Conservation (phyloP, 2,797 vertebrate genomes). For the Erpetoichthys calabaricus region DNA sequence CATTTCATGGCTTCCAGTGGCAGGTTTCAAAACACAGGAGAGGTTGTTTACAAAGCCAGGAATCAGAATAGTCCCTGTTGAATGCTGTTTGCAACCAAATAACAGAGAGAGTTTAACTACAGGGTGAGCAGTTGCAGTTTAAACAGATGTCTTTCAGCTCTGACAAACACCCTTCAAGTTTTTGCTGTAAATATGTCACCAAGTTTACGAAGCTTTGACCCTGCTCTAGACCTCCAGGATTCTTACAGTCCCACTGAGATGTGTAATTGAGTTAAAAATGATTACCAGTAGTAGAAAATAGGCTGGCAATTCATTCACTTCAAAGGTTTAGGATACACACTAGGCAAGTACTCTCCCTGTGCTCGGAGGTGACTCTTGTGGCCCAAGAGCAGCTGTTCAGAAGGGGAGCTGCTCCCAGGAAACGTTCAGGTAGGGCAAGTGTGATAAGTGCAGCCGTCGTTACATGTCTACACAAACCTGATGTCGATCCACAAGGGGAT, state of each 20-base stretch:
- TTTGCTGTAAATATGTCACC: too few species aligned
- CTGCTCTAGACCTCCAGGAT: conserved; percentile 39
- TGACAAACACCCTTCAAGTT: too few species aligned
- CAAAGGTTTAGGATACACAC: conserved; percentile 34
- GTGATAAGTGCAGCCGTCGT: too few species aligned
- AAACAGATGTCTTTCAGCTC: too few species aligned
- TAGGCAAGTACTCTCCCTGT: conserved; percentile 24
- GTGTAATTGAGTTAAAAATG: conserved; percentile 60
- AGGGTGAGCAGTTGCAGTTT: too few species aligned
- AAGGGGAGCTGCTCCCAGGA: conserved; percentile 44
- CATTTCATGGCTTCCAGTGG: too few species aligned
- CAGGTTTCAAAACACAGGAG: too few species aligned
- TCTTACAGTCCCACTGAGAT: conserved; percentile 49
- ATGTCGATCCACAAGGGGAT: conserved; percentile 48
- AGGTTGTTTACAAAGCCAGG: too few species aligned
- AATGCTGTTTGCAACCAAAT: too few species aligned
- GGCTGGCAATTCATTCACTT: conserved; percentile 40
- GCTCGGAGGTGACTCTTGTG: conserved; percentile 30
- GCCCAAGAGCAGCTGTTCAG: conserved; percentile 50
- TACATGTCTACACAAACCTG: too few species aligned
- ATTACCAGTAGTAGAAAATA: conserved; percentile 56
- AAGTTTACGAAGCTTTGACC: neutral
- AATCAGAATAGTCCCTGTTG: too few species aligned
- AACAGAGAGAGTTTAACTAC: too few species aligned
- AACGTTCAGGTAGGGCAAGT: conserved; percentile 31